A percentile compares a stretch with the other conserved stretches of the same genome.
Conservation (phyloP, 2,888 invertebrate species). For the Mantis religiosa region DNA sequence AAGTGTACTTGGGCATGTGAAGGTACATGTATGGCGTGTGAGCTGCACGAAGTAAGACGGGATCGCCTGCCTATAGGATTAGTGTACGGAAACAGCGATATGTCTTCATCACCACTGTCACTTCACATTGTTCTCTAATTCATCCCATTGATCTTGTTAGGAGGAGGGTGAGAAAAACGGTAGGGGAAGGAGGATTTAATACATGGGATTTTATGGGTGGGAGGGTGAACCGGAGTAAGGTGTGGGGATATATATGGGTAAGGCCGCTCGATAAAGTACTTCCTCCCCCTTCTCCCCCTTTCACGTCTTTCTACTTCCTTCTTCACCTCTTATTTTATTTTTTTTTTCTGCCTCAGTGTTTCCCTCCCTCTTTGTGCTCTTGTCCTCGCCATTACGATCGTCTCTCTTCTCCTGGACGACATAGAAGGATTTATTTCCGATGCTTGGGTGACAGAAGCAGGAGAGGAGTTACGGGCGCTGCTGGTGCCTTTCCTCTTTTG, state of each 20-base stretch:
- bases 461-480: background rate
- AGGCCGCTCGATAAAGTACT: slow-evolving; percentile 9
- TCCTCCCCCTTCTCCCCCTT: background rate
- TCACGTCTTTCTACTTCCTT: background rate
- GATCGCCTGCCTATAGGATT: slow-evolving; percentile 9
- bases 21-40: background rate
- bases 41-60: background rate
- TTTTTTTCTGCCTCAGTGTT: background rate
- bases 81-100: slow-evolving; percentile 21
- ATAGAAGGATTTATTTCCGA: background rate
- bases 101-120: slow-evolving; percentile 26
- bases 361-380: background rate
- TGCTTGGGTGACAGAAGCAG: background rate
- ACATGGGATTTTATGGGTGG: slow-evolving; percentile 3
- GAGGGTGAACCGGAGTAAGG: background rate
- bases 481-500: background rate
- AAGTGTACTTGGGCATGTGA: background rate
- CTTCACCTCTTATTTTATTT: slow-evolving; percentile 5
- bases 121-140: slow-evolving; percentile 23
- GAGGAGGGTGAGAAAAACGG: background rate
- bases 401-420: background rate
- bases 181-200: background rate
- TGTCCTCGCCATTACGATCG: background rate
- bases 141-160: slow-evolving; percentile 25
- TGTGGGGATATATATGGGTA: background rate